Conservation (phyloP, 2,113 vertebrate genomes). For the Copsychus sechellarum region DNA sequence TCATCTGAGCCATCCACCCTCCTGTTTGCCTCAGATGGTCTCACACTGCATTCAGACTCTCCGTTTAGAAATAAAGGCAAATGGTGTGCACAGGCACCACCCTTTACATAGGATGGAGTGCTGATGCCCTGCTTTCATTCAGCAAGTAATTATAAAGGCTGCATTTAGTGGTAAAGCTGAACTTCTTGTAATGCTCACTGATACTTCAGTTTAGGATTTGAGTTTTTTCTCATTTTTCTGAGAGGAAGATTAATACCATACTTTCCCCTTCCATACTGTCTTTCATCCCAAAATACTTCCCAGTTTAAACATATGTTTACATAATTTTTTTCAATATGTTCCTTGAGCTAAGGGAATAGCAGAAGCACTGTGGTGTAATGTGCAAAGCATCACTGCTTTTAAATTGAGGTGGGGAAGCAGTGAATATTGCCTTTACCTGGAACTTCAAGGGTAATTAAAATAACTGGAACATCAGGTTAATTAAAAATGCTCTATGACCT, state of each 20-base stretch:
- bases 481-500: neutral
- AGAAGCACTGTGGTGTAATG: neutral
- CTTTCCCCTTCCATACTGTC: neutral
- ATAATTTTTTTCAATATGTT: neutral
- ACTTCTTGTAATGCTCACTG: neutral
- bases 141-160: neutral
- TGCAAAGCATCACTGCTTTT: neutral
- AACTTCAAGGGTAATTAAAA: constrained; percentile 18
- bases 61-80: neutral
- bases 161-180: neutral
- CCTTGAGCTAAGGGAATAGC: neutral
- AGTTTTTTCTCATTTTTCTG: neutral
- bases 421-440: neutral
- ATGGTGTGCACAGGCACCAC: neutral
- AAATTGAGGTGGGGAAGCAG: neutral
- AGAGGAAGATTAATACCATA: neutral
- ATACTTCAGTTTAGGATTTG: neutral
- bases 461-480: neutral
- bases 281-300: neutral
- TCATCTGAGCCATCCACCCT: neutral
- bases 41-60: neutral
- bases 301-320: neutral
- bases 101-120: neutral
- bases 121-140: neutral
- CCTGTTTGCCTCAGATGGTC: neutral